Evolutionary conservation across 2,888 invertebrate genomes (phyloP), one percentile per base, ranked within the genome.

Genomic region (Ophion ventricosus): DNA sequence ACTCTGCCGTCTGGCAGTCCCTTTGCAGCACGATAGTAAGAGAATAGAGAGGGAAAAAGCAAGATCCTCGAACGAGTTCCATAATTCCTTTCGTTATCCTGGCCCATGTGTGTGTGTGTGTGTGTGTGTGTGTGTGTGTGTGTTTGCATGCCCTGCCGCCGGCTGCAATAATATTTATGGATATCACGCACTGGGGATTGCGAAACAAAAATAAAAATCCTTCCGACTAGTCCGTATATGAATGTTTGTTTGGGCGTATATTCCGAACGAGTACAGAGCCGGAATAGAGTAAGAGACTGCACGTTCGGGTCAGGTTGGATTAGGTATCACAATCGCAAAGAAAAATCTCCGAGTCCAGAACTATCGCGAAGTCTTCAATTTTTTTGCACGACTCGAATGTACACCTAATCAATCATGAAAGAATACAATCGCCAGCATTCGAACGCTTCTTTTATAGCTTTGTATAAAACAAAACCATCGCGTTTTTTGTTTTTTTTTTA

Each of bases 141-240:
- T 61, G 63, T 67, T 59, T 82, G 80, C 79, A 79, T 76, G 61
- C 56, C 78, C 73, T 43, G 57, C 66, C 70, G 56, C 81, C 72
- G 61, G 83, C 73, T 80, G 76, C 80, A 70, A 83, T 74, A 80
- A 85, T 85, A 87, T 87, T 87, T 87, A 87, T 87, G 83, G 83
- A 73, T 81, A 79, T 84, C 80, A 81, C 78, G 80, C 80, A 81
- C 73, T 67, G 57, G 77, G 85, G 82, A 61, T 84, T 85, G 75
- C 80, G 79, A 74, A 83, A 78, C 75, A 78, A 83, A 73, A 75
- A 73, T 59, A 77, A 74, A 70, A 80, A 66, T 72, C 75, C 72
- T 66, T 35, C 35, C 5, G 8, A 7, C 59, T 43, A 29, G 57
- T 1, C 29, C 43, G 26, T 61, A 26, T 73, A 73, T 80, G 75